Evolutionary conservation across 1,140 invertebrate species (phyloP), one percentile per base, ranked within the genome.

Genomic region (Hypsibius dujardini): DNA sequence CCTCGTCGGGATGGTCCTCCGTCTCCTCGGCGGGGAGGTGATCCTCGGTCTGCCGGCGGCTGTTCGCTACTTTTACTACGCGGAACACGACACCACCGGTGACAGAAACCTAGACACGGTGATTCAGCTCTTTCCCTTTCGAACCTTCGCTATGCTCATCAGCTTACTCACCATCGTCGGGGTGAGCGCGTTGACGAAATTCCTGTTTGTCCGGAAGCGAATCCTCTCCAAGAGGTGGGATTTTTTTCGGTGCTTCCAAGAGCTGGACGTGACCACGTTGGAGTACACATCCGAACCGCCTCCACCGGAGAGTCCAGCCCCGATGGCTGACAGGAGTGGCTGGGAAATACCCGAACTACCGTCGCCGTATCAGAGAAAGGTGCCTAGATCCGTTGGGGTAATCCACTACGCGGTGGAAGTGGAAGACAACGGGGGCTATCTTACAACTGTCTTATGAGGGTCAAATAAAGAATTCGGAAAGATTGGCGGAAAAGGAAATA

Each of bases 1-100:
- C 78, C 85, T 93, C 72, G 84, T 95, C 73, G 94, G 92, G 0
- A 84, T 96, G 56, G 74, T 91, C 46, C 87, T 97, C 46, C 84
- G 95, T 1, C 79, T 96, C 15, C 79, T 85, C 2, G 94, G 93
- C 1, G 92, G 95, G 0, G 95, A 98, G 78, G 84, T 86, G 14
- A 79, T 92, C 73, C 82, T 98, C 73, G 85, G 87, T 1, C 80
- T 98, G 46, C 85, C 87, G 0, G 84, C 94, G 0, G 76, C 79
- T 2, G 79, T 84, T 47, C 78, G 81, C 72, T 84, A 79, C 76
- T 83, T 83, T 28, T 77, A 76, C 74, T 82, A 78, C 75, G 76
- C 80, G 72, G 76, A 77, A 46, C 76, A 73, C 46, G 72, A 73
- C 7, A n/a, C 74, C 42, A 70, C 70, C 14, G n/a, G n/a, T n/a